Percentiles rank a stretch among this genome's conserved stretches.
phyloP scores from a whole-genome alignment of 1,140 invertebrate species.

The Mactra quadrangularis region DNA sequence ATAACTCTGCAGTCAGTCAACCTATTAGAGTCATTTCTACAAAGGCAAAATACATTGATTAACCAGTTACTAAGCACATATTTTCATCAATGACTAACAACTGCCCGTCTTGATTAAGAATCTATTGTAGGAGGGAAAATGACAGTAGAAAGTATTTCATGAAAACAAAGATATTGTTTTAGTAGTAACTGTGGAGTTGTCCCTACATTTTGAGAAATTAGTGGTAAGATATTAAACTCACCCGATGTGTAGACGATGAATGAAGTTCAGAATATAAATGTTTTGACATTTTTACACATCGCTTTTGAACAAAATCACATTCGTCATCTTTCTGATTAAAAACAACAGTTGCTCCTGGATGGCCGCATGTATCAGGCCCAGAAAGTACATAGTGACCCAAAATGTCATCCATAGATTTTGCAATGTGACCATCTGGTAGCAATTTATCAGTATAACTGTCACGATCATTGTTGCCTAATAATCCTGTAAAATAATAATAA shows the following conservation, averaged over 20 bases:
- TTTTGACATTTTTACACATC: neutral
- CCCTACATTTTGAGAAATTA: no score
- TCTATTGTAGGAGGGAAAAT: no score
- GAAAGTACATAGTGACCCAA: neutral
- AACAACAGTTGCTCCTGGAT: neutral
- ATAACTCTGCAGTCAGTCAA: no score
- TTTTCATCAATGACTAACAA: no score
- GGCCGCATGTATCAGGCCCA: neutral
- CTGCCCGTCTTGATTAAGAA: no score
- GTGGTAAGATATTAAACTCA: neutral
- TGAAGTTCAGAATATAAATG: neutral
- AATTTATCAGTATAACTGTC: slow-evolving; percentile 1
- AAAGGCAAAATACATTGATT: no score
- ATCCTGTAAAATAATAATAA: slow-evolving; percentile 6
- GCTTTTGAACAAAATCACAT: neutral
- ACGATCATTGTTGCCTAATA: slow-evolving; percentile 41
- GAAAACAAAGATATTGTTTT: no score
- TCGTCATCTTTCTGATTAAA: neutral
- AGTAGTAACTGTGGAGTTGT: no score
- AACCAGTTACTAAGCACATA: no score
- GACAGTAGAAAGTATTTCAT: no score
- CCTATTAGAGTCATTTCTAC: no score
- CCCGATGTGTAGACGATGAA: neutral
- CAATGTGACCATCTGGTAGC: slow-evolving; percentile 8
- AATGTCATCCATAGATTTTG: neutral